Evolutionary conservation across 1,140 invertebrate genomes (phyloP).

Genomic region (Drosophila lini): DNA sequence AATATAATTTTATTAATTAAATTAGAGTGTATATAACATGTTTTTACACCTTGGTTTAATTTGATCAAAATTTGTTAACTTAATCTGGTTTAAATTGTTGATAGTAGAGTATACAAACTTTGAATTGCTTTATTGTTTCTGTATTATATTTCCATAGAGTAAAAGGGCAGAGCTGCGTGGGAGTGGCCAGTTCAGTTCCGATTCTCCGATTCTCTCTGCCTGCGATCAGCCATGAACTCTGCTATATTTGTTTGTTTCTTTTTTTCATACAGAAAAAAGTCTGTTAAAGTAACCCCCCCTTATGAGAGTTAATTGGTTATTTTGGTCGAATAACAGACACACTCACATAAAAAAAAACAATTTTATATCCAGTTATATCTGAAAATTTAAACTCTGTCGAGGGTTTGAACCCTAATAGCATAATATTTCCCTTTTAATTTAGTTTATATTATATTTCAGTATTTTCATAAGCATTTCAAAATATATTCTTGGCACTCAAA

Average conservation of each 20-base stretch:
- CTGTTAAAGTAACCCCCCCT: background rate
- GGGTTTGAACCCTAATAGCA: too few species aligned
- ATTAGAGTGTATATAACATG: too few species aligned
- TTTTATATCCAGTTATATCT: too few species aligned
- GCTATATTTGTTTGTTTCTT: conserved; percentile 4
- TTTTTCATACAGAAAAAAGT: background rate
- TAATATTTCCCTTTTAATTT: too few species aligned
- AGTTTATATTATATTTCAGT: too few species aligned
- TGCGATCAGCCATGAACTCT: conserved; percentile 67
- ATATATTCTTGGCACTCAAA: background rate
- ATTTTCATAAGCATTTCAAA: background rate
- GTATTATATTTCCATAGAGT: conserved; percentile 8
- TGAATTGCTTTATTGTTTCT: background rate
- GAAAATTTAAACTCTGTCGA: too few species aligned
- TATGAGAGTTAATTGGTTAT: background rate
- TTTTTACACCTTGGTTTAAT: background rate
- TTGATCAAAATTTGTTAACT: background rate
- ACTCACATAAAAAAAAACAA: too few species aligned
- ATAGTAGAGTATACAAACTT: background rate
- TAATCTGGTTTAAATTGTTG: background rate
- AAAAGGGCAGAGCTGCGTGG: conserved; percentile 66
- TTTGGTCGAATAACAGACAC: background rate
- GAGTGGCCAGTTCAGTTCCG: conserved; percentile 54
- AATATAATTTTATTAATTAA: background rate
- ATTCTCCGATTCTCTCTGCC: conserved; percentile 12